Evolutionary conservation across 2,797 vertebrate species (phyloP).

Genomic region (Varecia variegata): DNA sequence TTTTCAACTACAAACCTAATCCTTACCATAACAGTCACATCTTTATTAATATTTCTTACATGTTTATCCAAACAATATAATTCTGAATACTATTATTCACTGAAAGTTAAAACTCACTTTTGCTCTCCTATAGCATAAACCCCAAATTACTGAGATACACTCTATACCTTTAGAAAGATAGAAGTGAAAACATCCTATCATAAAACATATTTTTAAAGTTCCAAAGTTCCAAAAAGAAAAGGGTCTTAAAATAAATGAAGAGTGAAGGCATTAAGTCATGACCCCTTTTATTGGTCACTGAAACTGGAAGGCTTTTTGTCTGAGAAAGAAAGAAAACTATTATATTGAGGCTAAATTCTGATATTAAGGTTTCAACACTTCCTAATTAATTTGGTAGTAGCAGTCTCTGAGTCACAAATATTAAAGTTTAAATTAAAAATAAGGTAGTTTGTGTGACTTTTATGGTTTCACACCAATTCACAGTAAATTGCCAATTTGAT

Average conservation of each 20-base stretch:
- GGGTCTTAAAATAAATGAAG: background rate
- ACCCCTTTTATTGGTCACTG: background rate
- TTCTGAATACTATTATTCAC: background rate
- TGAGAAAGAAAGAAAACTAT: slow-evolving; percentile 22
- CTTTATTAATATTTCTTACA: slow-evolving; percentile 33
- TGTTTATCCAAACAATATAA: slow-evolving; percentile 28
- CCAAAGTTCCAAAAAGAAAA: background rate
- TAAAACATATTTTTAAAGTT: slow-evolving; percentile 33
- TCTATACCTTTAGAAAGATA: background rate
- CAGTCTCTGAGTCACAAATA: slow-evolving; percentile 19
- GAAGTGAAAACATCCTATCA: slow-evolving; percentile 6
- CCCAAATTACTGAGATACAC: background rate
- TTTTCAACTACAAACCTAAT: slow-evolving; percentile 44
- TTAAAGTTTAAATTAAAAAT: slow-evolving; percentile 46
- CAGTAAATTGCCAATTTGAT: background rate
- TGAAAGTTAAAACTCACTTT: background rate
- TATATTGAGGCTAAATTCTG: slow-evolving; percentile 42
- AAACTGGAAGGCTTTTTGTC: slow-evolving; percentile 29
- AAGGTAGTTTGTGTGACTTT: background rate
- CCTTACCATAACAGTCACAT: background rate
- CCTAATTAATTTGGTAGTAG: slow-evolving; percentile 6
- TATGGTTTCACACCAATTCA: slow-evolving; percentile 50
- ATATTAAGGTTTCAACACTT: background rate
- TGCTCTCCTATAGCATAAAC: background rate
- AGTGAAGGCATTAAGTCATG: background rate